A percentile compares a stretch with the other conserved stretches of the same genome.
These are phyloP conservation scores for Ptilorrhoa leucosticta DNA, from an alignment of 2,113 vertebrate species.

Conservation along the genomic window DNA sequence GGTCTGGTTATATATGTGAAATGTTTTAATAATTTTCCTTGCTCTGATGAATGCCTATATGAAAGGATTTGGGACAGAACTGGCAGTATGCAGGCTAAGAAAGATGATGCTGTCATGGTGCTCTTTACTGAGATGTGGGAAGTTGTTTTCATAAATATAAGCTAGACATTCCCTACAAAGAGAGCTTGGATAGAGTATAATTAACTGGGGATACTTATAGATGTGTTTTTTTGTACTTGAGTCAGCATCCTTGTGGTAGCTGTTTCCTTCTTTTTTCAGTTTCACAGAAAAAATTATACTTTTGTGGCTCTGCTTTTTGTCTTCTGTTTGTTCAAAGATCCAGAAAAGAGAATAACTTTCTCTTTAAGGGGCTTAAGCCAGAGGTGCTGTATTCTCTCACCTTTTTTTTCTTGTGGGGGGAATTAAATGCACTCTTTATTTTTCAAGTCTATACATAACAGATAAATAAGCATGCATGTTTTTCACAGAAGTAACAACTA, in stretches of 20 bases:
- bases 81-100: conserved; percentile 15
- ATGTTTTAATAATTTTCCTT: conserved; percentile 28
- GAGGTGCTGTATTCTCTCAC: background rate
- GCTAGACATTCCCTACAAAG: background rate
- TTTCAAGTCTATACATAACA: background rate
- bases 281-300: background rate
- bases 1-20: background rate
- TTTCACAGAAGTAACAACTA: background rate
- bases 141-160: conserved; percentile 34
- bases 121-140: background rate
- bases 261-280: background rate
- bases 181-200: background rate
- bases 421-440: background rate
- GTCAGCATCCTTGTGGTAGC: background rate
- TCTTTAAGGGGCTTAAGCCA: background rate
- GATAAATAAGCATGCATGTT: background rate
- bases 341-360: background rate
- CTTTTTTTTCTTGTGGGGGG: background rate
- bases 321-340: background rate
- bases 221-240: background rate
- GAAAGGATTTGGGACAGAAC: background rate
- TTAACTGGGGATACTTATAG: background rate
- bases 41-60: background rate
- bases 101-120: conserved; percentile 32
- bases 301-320: background rate